A percentile compares a stretch with the other conserved stretches of the same genome.
Evolutionary conservation across 2,113 vertebrate genomes (phyloP).

Genomic region (Notiomystis cincta): DNA sequence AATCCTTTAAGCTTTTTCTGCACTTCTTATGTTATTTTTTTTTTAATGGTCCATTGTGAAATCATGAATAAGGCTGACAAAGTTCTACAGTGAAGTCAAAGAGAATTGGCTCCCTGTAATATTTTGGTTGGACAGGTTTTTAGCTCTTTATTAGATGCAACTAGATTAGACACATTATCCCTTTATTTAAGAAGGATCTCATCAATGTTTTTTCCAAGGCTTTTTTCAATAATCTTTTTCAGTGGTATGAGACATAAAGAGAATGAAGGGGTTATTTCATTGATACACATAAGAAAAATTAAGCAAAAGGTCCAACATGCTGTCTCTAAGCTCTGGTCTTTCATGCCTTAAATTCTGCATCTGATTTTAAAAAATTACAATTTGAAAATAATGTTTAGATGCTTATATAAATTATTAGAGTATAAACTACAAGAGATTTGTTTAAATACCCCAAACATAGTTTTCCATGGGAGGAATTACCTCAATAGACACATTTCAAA

Average conservation of each 20-base stretch:
- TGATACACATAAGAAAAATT: neutral
- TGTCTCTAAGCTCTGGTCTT: neutral
- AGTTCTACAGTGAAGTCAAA: neutral
- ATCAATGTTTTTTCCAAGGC: neutral
- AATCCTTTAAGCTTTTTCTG: neutral
- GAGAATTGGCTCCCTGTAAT: neutral
- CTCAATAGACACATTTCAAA: neutral
- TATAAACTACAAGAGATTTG: neutral
- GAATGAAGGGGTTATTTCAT: neutral
- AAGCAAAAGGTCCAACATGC: rapidly evolving
- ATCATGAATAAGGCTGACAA: neutral
- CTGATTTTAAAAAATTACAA: neutral
- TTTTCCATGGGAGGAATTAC: neutral
- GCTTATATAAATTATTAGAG: neutral
- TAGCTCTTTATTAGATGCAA: neutral
- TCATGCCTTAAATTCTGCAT: neutral
- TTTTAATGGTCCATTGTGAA: neutral
- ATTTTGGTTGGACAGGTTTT: neutral
- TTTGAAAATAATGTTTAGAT: neutral
- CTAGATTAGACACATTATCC: neutral
- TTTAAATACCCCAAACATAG: neutral
- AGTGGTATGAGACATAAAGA: neutral
- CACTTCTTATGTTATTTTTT: neutral
- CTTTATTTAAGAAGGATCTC: neutral
- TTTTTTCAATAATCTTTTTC: neutral